Base-by-base conservation (phyloP, 1,140 invertebrate genomes). In the Papilio polyxenes region DNA sequence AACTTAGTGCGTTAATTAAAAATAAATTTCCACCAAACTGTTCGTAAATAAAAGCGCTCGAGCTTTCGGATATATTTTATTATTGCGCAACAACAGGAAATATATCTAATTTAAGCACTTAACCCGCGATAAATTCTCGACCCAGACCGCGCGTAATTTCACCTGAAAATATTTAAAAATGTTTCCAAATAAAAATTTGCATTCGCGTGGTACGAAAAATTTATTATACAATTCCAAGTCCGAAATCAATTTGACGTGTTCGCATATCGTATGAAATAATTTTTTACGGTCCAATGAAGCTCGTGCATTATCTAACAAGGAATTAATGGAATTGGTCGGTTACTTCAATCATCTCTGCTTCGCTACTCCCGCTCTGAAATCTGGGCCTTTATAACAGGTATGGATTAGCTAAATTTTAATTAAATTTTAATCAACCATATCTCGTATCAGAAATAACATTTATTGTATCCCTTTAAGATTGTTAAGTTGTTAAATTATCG, bases 141-240 rank as follows among this genome's bases (percentile, higher is more conserved):
- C 49, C 8, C 20, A 51, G 49, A 77, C 44, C 74, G 75, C 75
- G 75, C 48, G 20, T 77, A 48, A 75, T 75, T 53, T 51, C 75
- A 77, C 44, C 44, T 77, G 49, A 80, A 78, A 82, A 82, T 82
- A 76, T 84, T 77, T 81, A 59, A 86, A 87, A 86, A 87, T 79
- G 82, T 59, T 69, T 23, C 81, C 76, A 81, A 85, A 84, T 81
- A 87, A 84, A 87, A 87, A 87, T 87, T 84, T 85, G 82, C 85
- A 85, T 84, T 77, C 82, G 85, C 82, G 53, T 80, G 75, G 62
- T 23, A 75, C 17, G n/a, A 8, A 59, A 81, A 88, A 88, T 88
- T 88, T 88, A 88, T 88, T 88, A 86, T 85, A 84, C 87, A 86
- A 88, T 87, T 76, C 69, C 69, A 81, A 83, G 74, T 81, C 81